Evolutionary conservation across 2,797 vertebrate genomes (phyloP), one percentile per base, ranked within the genome.

Genomic region (Carduelis carduelis): DNA sequence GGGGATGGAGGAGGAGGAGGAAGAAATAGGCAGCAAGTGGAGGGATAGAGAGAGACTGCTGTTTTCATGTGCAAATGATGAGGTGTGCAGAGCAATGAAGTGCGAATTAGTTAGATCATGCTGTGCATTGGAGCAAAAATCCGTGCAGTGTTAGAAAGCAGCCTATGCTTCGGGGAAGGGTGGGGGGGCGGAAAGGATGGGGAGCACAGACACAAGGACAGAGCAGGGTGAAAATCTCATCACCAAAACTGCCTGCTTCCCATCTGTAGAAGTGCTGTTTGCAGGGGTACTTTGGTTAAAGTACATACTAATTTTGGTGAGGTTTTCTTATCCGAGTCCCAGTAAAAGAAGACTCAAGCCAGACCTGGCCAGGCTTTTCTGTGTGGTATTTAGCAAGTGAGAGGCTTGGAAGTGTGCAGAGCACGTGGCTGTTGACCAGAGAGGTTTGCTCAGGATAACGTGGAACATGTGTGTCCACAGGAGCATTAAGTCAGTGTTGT

Each of bases 51-150:
- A 76, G 49, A 87, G 61, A 43, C 90, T 85, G 87, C 83, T 90
- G 87, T 90, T 94, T 78, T 93, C 71, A 37, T 74, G 77, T 89
- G 81, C 83, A 93, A 64, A 90, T 91, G 79, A 84, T 93, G 86
- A 93, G 92, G 93, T 94, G 92, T 92, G 84, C 89, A 72, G 71
- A 83, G 77, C 94, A 92, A 74, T 87, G 89, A 93, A 87, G 74
- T 94, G 92, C 22, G 49, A 84, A 93, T 93, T 87, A 83, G 71
- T 88, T 88, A 75, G 82, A 89, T 95, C 86, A 35, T 69, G 65
- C 83, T 95, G 93, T 75, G 85, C 78, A 56, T 32, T 72, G 87
- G 78, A 93, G 89, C 88, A 96, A 83, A 88, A 87, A 88, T 53
- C 77, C 55, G 12, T 28, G 64, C 64, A 14, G 43, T 64, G 56